Conservation (phyloP, 1,140 invertebrate species). For the Rhagoletis pomonella region DNA sequence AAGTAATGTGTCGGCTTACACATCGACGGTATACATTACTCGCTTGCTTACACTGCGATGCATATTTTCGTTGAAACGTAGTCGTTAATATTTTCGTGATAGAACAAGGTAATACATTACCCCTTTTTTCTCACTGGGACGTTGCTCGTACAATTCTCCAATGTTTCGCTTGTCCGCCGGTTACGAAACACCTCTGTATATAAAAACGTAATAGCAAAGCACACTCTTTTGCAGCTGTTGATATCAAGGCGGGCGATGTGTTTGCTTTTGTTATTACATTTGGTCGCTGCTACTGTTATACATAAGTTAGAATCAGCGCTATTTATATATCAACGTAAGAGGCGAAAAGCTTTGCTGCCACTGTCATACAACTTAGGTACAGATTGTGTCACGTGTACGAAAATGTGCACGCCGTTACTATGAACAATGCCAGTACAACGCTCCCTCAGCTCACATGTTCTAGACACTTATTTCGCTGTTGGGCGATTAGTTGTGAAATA, state of each 20-base stretch:
- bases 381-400: slow-evolving; percentile 56
- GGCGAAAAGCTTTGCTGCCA: slow-evolving; percentile 7
- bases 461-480: slow-evolving; percentile 49
- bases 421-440: slow-evolving; percentile 55
- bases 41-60: no score
- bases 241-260: slow-evolving; percentile 21
- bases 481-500: slow-evolving; percentile 46
- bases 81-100: no score
- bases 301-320: slow-evolving; percentile 49
- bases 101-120: no score
- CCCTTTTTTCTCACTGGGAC: background rate
- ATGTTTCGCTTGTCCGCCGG: slow-evolving; percentile 11
- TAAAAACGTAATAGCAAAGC: slow-evolving; percentile 52
- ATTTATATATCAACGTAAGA: slow-evolving; percentile 43
- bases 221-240: slow-evolving; percentile 48
- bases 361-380: background rate
- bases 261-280: background rate
- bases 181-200: slow-evolving; percentile 47
- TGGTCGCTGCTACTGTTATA: background rate
- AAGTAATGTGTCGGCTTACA: no score
- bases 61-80: no score
- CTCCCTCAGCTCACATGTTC: slow-evolving; percentile 58
- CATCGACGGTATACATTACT: no score
- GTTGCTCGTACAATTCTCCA: slow-evolving; percentile 39
- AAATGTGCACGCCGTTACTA: slow-evolving; percentile 52